These are phyloP conservation scores for Neria commutata DNA, from an alignment of 2,888 invertebrate genomes.

Conservation along the genomic window DNA sequence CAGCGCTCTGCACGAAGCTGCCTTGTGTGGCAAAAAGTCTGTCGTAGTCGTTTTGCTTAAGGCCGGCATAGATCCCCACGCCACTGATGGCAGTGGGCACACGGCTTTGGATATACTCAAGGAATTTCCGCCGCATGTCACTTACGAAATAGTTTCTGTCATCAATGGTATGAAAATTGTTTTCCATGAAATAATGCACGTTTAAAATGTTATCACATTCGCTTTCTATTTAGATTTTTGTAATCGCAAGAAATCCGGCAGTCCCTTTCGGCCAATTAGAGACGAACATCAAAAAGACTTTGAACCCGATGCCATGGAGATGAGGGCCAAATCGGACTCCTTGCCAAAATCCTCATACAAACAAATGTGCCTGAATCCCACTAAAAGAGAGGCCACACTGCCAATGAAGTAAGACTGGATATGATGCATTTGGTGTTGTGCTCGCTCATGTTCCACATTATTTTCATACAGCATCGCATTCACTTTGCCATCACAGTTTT, in stretches of 20 bases:
- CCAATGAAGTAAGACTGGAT: no score
- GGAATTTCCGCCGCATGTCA: slow-evolving; percentile 84
- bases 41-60: slow-evolving; percentile 82
- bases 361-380: slow-evolving; percentile 38
- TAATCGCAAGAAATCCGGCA: slow-evolving; percentile 28
- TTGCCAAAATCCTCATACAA: slow-evolving; percentile 41
- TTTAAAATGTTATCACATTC: slow-evolving; percentile 45
- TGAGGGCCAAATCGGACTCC: slow-evolving; percentile 34
- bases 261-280: slow-evolving; percentile 27
- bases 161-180: slow-evolving; percentile 67
- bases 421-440: no score
- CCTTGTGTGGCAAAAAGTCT: slow-evolving; percentile 86
- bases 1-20: slow-evolving; percentile 91
- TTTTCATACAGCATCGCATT: no score
- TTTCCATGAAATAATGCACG: slow-evolving; percentile 40
- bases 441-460: no score
- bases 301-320: neutral
- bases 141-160: slow-evolving; percentile 81
- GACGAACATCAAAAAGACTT: no score
- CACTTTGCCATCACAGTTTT: no score
- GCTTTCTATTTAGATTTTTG: slow-evolving; percentile 32
- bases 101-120: slow-evolving; percentile 86
- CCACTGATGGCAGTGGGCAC: slow-evolving; percentile 77
- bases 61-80: slow-evolving; percentile 79
- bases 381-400: no score